Base-by-base conservation (phyloP, 2,888 invertebrate species). In the Tanypteryx hageni region DNA sequence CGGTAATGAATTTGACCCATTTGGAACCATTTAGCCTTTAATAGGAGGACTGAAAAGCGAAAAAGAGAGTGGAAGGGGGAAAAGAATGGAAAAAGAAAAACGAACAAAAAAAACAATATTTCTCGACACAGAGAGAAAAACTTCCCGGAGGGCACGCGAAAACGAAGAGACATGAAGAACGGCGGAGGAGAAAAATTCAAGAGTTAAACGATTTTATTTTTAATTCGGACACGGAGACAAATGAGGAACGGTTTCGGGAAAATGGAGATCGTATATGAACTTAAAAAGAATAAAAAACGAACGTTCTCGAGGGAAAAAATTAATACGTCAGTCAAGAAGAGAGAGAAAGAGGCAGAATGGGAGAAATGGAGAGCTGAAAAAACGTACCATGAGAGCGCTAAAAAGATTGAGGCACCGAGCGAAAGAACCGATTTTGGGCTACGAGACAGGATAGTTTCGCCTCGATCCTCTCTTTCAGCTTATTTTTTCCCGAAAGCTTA, bases 1-100 rank as follows among this genome's bases (percentile, higher is more conserved):
- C n/a, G n/a, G 68, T 68, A 68, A 68, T 68, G 68, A 68, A 68
- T 68, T 68, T n/a, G n/a, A 22, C 68, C 68, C 68, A n/a, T 64
- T 64, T 64, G 64, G 18, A n/a, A 64, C 64, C 14, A 64, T 68
- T n/a, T 68, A 68, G 68, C n/a, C 22, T 68, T 68, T 68, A 68
- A 68, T 11, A 68, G 68, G 64, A n/a, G 18, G n/a, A 68, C 64
- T 18, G 7, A 14, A n/a, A 14, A n/a, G 64, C 7, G 14, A n/a
- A 64, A 64, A n/a, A 14, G 7, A n/a, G 7, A 68, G 64, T 16
- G 64, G n/a, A 16, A 14, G 18, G 64, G 10, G n/a, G 14, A 64
- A 64, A 64, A 16, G 16, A 64, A n/a, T 18, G 68, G 68, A 68
- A 68, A 44, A 44, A 44, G 44, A 44, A 44, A 44, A 3, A 5